Base-by-base conservation (phyloP, 2,888 invertebrate species). In the Pegoplata infirma region DNA sequence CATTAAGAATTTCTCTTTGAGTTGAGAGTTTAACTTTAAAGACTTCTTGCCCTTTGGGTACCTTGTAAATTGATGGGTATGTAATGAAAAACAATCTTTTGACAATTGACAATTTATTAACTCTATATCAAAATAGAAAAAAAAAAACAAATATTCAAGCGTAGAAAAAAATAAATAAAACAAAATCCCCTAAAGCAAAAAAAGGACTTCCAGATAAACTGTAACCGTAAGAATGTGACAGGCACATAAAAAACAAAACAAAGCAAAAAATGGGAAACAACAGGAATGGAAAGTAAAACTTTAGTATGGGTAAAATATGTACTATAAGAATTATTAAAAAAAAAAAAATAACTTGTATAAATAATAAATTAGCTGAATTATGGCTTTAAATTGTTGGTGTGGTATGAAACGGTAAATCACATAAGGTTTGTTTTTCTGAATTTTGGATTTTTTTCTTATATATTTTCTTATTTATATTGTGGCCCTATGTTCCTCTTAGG, bases 291-390 rank as follows among this genome's bases (percentile, higher is more conserved):
- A 36, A 59, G 47, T 14, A 40, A 67, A 19, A 5, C n/a, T 10
- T 16, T 14, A 10, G 55, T 10, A 64, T 66, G 28, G 21, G 40
- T n/a, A 58, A 17, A 59, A 59, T 59, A 69, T 19, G 32, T 46
- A 61, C 21, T n/a, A n/a, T n/a, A n/a, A n/a, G 53, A 61, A 44
- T 69, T 61, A 53, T 61, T 71, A 61, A 71, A 61, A 53, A 51
- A 28, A 71, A 61, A 66, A 80, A 76, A 76, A 64, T 61, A 76
- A 78, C 78, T 85, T 85, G 82, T 83, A 86, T 87, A 86, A 86
- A 87, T 86, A 87, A 86, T 85, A 84, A 86, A 87, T 86, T 84
- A 85, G 83, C 82, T 82, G 81, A 87, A 83, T 86, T 85, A 85
- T 85, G 83, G 81, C 25, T 10, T 8, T 56, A 12, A 36, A n/a